Evolutionary conservation across 2,888 invertebrate genomes (phyloP), one percentile per base, ranked within the genome.

Genomic region (Amorpha juglandis): DNA sequence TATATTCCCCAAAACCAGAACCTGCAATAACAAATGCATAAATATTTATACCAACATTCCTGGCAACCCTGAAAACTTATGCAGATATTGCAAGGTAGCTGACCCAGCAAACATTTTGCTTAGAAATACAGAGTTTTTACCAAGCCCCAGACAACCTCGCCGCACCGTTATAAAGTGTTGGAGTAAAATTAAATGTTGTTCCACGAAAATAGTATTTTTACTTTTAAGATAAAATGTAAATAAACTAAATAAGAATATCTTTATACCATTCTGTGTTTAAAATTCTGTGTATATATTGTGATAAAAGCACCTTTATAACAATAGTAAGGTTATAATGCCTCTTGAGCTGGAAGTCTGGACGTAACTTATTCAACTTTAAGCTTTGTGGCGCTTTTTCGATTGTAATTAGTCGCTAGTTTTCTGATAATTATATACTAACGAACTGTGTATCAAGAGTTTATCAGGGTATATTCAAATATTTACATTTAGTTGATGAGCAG

Each of bases 41-140:
- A 38, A 38, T 38, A 38, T 38, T 48, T 4, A n/a, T 6, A 6
- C 12, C 58, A 6, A 50, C 1, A 50, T 19, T 16, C 35, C 14
- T 14, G 64, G 65, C 68, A 71, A 68, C 70, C 71, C 66, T 68
- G 68, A 19, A 58, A 12, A 47, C 16, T 73, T 9, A 75, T 77
- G 74, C 71, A 72, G 71, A 74, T 75, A 70, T 70, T 69, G 67
- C 67, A 65, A 63, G 73, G 75, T 72, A 69, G 48, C 45, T 48
- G 71, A 77, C 71, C 75, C 69, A 50, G 66, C 55, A 64, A 71
- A 65, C 71, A 70, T 27, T 35, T 33, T 58, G 55, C 50, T 58
- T 58, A 65, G 64, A 65, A 64, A 64, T 64, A 64, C 47, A 48
- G 48, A 7, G 38, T 38, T 38, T 38, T 35, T n/a, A 38, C 38